Base-by-base conservation (phyloP, 2,888 invertebrate genomes). In the Labia minor region DNA sequence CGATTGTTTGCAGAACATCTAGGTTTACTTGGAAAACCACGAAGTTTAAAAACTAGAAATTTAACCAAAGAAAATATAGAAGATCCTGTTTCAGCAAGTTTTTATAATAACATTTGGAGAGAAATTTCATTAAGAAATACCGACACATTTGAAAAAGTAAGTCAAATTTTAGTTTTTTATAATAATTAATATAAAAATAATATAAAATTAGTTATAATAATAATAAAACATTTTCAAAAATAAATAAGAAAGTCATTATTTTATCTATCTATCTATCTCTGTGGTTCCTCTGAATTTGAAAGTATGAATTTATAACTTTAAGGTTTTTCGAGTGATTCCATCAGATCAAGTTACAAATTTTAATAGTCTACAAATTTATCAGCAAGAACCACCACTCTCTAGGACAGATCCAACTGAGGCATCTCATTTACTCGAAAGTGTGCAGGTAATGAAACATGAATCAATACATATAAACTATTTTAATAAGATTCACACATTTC, bases 1-100 rank as follows among this genome's bases (percentile, higher is more conserved):
- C 85, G 89, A 62, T 80, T 98, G 64, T 96, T 98, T 78, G 83
- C 87, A 69, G 98, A 98, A 76, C 98, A 98, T 78, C 83, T 98
- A 64, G 97, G 96, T 1, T 77, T 86, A 2, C 75, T 84, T 14
- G 81, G 82, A 63, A 77, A 78, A 21, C 76, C 78, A 61, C 76
- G 78, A 66, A 75, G 77, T 67, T 72, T 72, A 61, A 3, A 77
- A 81, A 49, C 78, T 85, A 63, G 75, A 77, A 0, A 80, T 81
- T 68, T 76, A 76, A 0, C 77, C 79, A 2, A 77, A 8, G 74
- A 86, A 10, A 85, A 87, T 72, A 78, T 96, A 0, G 84, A 83
- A 62, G 97, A 98, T 79, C 92, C 94, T 0, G 83, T 90, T 66
- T 81, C 82, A 67, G 87, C 90, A 69, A 77, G 85, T 14, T 98